Evolutionary conservation across 2,888 invertebrate genomes (phyloP).

Genomic region (Holacanthella duospinosa): DNA sequence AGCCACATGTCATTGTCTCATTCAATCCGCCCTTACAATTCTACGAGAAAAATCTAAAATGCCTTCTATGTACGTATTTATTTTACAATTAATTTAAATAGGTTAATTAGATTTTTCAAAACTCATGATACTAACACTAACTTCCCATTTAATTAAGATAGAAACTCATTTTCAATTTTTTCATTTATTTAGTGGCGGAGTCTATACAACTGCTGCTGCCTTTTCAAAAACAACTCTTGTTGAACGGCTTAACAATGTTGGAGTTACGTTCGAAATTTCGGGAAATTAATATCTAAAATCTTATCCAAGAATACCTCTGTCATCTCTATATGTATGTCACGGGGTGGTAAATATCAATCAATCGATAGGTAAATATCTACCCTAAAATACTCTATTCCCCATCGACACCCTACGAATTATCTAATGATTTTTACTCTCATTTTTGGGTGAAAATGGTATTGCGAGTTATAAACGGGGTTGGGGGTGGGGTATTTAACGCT

Average conservation of each 20-base stretch:
- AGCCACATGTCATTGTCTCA: conserved; percentile 60
- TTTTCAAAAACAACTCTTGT: background rate
- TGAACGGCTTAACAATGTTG: background rate
- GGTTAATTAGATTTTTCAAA: background rate
- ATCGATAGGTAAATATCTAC: too few species aligned
- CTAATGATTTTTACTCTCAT: background rate
- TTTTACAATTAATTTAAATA: background rate
- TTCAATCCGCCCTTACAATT: conserved; percentile 63
- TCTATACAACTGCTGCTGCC: background rate
- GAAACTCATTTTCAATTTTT: conserved; percentile 6
- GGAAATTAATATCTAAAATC: background rate
- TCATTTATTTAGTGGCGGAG: background rate
- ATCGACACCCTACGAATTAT: background rate
- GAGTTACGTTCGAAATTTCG: background rate
- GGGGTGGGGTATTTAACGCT: too few species aligned
- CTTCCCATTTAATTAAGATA: too few species aligned
- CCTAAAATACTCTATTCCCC: too few species aligned
- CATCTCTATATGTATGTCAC: too few species aligned
- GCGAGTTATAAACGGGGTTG: too few species aligned
- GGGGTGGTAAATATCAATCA: too few species aligned
- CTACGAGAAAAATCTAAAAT: conserved; percentile 63
- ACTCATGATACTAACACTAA: too few species aligned
- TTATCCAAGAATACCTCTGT: background rate
- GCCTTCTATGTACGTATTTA: conserved; percentile 53
- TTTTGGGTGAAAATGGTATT: too few species aligned